phyloP scores from a whole-genome alignment of 2,113 vertebrate genomes.

The Vanacampus margaritifer region DNA sequence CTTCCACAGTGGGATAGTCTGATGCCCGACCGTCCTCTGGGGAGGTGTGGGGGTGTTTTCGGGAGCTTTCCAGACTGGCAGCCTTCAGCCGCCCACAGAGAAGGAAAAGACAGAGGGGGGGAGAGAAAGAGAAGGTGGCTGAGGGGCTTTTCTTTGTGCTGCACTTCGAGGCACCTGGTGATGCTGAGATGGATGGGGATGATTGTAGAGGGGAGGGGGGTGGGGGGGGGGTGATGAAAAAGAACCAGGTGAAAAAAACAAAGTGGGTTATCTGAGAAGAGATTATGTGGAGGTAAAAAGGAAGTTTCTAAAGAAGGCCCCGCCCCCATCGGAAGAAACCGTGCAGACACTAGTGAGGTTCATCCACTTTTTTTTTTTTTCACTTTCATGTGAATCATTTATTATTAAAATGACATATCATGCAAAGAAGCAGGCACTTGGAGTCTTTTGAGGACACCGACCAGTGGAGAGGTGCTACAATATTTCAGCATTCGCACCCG shows the following conservation, averaged over 20 bases:
- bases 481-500: too few species aligned
- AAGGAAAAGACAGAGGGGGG: constrained; percentile 8
- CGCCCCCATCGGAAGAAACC: constrained; percentile 5
- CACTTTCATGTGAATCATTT: not conserved
- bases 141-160: constrained; percentile 33
- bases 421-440: not conserved
- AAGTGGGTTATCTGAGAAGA: not conserved
- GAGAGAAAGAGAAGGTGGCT: constrained; percentile 19
- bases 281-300: not conserved
- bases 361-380: not conserved
- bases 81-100: constrained; percentile 35
- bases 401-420: constrained; percentile 4
- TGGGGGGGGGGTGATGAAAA: constrained; percentile 27
- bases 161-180: constrained; percentile 3
- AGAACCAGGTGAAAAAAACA: not conserved
- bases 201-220: not conserved
- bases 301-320: not conserved
- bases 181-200: constrained; percentile 5
- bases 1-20: constrained; percentile 54
- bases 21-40: constrained; percentile 47
- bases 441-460: not conserved
- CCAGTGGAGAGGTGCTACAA: not conserved
- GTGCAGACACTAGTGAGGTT: constrained; percentile 2
- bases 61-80: constrained; percentile 42
- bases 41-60: constrained; percentile 29